phyloP scores from a whole-genome alignment of 2,113 vertebrate species.

The Coryphaenoides rupestris region DNA sequence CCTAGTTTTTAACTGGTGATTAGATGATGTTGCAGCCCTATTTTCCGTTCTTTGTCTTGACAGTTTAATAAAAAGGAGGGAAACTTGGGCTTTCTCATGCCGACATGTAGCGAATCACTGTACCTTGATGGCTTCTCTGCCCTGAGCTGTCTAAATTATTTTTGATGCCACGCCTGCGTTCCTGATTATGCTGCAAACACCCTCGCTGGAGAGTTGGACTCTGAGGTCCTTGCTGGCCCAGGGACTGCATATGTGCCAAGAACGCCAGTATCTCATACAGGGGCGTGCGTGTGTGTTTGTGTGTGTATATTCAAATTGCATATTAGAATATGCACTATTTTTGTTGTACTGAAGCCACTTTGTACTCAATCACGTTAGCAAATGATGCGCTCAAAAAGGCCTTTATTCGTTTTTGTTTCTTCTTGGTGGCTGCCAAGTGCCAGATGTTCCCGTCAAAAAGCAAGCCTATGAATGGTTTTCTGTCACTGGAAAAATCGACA shows the following conservation, averaged over 20 bases:
- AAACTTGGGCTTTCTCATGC: neutral
- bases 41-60: too few species aligned
- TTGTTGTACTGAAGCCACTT: slow-evolving; percentile 40
- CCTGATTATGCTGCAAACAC: slow-evolving; percentile 57
- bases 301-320: slow-evolving; percentile 30
- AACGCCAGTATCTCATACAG: slow-evolving; percentile 19
- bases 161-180: slow-evolving; percentile 10
- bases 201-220: slow-evolving; percentile 31
- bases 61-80: too few species aligned
- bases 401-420: slow-evolving; percentile 12
- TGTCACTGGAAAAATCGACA: slow-evolving; percentile 44
- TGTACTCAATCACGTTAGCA: slow-evolving; percentile 44
- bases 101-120: slow-evolving; percentile 32
- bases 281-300: slow-evolving; percentile 16
- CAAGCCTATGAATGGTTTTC: slow-evolving; percentile 23
- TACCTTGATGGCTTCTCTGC: slow-evolving; percentile 26
- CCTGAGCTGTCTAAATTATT: slow-evolving; percentile 31
- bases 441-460: slow-evolving; percentile 30
- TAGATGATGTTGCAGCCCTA: too few species aligned
- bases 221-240: slow-evolving; percentile 38
- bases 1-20: too few species aligned
- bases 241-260: slow-evolving; percentile 29
- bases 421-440: too few species aligned
- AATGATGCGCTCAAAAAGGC: slow-evolving; percentile 13
- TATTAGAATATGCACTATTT: slow-evolving; percentile 22